Evolutionary conservation across 1,140 invertebrate species (phyloP), one percentile per base, ranked within the genome.

Genomic region (Diprion similis): DNA sequence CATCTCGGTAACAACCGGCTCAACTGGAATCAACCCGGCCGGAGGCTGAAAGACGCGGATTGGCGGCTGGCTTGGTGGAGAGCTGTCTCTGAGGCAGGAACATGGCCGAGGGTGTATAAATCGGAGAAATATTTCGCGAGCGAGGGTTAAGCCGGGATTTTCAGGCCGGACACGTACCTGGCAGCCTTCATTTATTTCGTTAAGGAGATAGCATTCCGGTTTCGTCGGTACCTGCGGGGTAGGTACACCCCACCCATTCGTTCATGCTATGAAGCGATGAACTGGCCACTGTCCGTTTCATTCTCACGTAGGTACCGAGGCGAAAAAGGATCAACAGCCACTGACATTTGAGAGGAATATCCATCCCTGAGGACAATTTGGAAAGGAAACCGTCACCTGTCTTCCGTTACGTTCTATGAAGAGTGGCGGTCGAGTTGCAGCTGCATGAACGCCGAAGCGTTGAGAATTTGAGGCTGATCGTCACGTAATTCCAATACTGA

Each of bases 171-270:
- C 76, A 77, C 74, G 76, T 76, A 73, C 13, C 51, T 17, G 47
- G 17, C 71, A 70, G 59, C 71, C 72, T 71, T 78, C 70, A 71
- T 79, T 78, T 80, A 76, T 77, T 78, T 75, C 69, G 75, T 70
- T 72, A 72, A 78, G 66, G 70, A 71, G 77, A 77, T 76, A 37
- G 24, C 24, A 75, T 70, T 45, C 46, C 75, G 48, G 70, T 48
- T 47, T 67, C 51, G 69, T 13, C 73, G 74, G 73, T 77, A 71
- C 72, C 67, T 72, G n/a, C 45, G 17, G 11, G 45, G n/a, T 13
- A 13, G 1, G 15, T 17, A 67, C 66, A n/a, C n/a, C 1, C 11
- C 11, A 18, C 66, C 68, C 19, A 37, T 45, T n/a, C 47, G 37
- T 10, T 9, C 8, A 37, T 37, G 45, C 10, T 18, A 46, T 68